Base-by-base conservation (phyloP, 2,113 vertebrate species). In the Prolemur simus region DNA sequence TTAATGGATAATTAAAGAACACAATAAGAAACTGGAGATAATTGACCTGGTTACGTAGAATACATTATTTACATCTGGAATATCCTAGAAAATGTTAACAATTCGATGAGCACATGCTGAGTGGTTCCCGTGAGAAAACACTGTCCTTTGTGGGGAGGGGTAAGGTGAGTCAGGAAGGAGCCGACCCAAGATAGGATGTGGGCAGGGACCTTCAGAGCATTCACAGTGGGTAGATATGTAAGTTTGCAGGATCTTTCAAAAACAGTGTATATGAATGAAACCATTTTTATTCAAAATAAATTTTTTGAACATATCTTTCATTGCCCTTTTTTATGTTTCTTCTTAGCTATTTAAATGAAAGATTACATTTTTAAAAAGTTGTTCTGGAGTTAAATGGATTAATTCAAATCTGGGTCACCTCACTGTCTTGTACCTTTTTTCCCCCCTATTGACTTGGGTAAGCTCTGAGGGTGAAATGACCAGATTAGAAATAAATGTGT, bases 301-400 rank as follows among this genome's bases (percentile, higher is more conserved):
- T 83, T 63, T 91, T 71, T 52, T 83, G 21, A 63, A 92, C 86
- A 69, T 66, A 18, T 25, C 89, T 95, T 71, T 63, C 12, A 18
- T 17, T 73, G 25, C 12, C 25, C 45, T 29, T 89, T 63, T 89
- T 68, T 58, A 3, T 85, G 25, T 97, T 64, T 76, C 13, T 82
- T 87, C 89, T 82, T 76, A 87, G 32, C 52, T 71, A 49, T 86
- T 85, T 92, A 77, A 87, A 68, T 84, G 47, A 66, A 88, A 42
- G 34, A 3, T 87, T 56, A 58, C 56, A 39, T 58, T 95, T 89
- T 85, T 78, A 1, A 82, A 71, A 69, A 89, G 74, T 69, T 69
- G 49, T 76, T 87, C 17, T 29, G 76, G n/a, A 42, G 6, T 34
- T 96, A 49, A 3, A 3, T 64, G 39, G 63, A 42, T 88, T 58